A percentile compares a stretch with the other conserved stretches of the same genome.
Evolutionary conservation across 2,888 invertebrate species (phyloP).

Genomic region (Peribatodes rhomboidaria): DNA sequence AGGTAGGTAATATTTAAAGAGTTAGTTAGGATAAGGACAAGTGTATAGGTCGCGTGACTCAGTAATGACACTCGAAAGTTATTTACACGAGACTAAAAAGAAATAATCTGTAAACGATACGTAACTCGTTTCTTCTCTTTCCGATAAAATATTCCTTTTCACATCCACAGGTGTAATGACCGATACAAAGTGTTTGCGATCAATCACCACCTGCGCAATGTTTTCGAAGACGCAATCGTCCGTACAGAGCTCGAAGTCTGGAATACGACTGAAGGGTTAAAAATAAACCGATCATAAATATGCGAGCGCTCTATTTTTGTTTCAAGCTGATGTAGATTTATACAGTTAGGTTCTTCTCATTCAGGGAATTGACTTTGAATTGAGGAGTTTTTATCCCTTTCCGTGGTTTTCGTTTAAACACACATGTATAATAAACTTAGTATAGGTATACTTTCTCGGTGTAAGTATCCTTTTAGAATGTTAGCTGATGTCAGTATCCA

Average conservation of each 20-base stretch:
- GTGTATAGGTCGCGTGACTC: too few relatives aligned
- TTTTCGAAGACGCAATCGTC: constrained; percentile 23
- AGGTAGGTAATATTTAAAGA: too few relatives aligned
- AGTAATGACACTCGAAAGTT: not conserved
- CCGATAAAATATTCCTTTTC: constrained; percentile 6
- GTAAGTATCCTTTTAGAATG: not conserved
- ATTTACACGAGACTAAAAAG: not conserved
- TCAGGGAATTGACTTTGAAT: not conserved
- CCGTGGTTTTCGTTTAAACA: not conserved
- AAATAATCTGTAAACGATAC: not conserved
- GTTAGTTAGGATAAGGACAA: too few relatives aligned
- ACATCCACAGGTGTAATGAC: constrained; percentile 17
- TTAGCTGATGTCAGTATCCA: not conserved
- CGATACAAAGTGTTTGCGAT: constrained; percentile 20
- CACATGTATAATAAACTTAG: too few relatives aligned
- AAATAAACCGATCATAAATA: constrained; percentile 32
- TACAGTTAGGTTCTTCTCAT: constrained; percentile 5
- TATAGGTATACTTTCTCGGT: too few relatives aligned
- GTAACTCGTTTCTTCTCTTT: not conserved
- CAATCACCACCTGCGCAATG: constrained; percentile 21
- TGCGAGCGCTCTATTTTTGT: constrained; percentile 23
- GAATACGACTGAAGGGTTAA: constrained; percentile 23
- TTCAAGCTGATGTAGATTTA: not conserved
- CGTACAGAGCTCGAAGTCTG: constrained; percentile 7
- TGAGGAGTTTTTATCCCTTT: not conserved